These are phyloP conservation scores for Cerastis leucographa DNA, from an alignment of 2,888 invertebrate genomes.

Conservation along the genomic window DNA sequence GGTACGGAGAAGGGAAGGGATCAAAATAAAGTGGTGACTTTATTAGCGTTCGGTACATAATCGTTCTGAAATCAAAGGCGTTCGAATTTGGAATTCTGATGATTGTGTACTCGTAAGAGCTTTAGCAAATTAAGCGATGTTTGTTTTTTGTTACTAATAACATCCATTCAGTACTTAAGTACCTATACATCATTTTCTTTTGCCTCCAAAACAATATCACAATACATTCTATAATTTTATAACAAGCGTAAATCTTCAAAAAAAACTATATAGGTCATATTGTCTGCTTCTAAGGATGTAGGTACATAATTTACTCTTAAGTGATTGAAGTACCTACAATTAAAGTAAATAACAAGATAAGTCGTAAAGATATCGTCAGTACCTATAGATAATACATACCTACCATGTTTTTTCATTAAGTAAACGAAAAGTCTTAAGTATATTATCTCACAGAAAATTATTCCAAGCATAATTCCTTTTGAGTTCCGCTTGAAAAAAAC, in stretches of 20 bases:
- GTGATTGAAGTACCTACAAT: neutral
- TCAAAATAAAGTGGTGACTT: slow-evolving; percentile 80
- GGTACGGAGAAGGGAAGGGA: slow-evolving; percentile 58
- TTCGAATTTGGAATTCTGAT: slow-evolving; percentile 78
- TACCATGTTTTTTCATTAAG: slow-evolving; percentile 22
- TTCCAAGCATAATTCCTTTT: slow-evolving; percentile 40
- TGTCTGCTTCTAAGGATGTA: neutral
- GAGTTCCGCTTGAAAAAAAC: slow-evolving; percentile 35
- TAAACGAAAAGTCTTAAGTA: slow-evolving; percentile 15
- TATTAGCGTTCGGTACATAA: slow-evolving; percentile 84
- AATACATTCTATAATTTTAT: neutral
- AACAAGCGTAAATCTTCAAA: neutral
- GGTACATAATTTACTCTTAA: slow-evolving; percentile 8
- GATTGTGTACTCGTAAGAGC: slow-evolving; percentile 81
- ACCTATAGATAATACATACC: neutral
- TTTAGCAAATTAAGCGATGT: slow-evolving; percentile 81
- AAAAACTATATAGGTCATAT: neutral
- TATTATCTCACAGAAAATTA: slow-evolving; percentile 40
- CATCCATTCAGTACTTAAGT: slow-evolving; percentile 18
- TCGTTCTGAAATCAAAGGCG: slow-evolving; percentile 83
- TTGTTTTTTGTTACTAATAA: slow-evolving; percentile 71
- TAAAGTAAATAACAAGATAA: neutral
- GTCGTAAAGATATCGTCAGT: neutral
- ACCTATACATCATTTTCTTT: neutral
- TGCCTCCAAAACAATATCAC: neutral